Evolutionary conservation across 2,888 invertebrate genomes (phyloP), one percentile per base, ranked within the genome.

Genomic region (Cordilura impudica): DNA sequence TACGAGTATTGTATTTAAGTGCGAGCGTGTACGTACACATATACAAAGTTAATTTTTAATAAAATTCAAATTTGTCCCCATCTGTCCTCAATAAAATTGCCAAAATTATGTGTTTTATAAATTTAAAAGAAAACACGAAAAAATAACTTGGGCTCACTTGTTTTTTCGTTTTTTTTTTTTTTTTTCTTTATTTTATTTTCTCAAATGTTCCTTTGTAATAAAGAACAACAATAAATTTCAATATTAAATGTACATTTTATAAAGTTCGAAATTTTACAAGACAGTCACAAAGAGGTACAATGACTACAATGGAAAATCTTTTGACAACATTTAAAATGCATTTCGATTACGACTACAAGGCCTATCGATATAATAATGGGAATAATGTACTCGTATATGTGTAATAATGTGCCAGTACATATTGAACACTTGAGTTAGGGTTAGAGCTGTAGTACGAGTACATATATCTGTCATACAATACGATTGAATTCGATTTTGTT

Each of bases 271-370:
- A 78, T 70, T 56, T 75, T 75, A 29, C 29, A 75, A 75, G 6
- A 26, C 3, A 39, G 53, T 54, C 56, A 45, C 54, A 35, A 53
- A 26, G 23, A 23, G 12, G 49, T 10, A 39, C 16, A 39, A 58
- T 21, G 16, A 65, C 16, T 14, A 56, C 47, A 53, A 21, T 45
- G 19, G 19, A 81, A 83, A 83, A 83, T 84, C 86, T 84, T 86
- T 87, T 87, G 87, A 87, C 86, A 87, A 85, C 85, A 87, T 85
- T 88, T 85, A 85, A 87, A 87, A 88, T 88, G 88, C 87, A 86
- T 86, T 87, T 87, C 87, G 86, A 87, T 87, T 87, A 87, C 85
- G 87, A 86, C 85, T 86, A 85, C 63, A 70, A 69, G 69, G 75
- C 75, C 75, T 75, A 85, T 87, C 69, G 67, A 85, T 86, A 84